Conservation (phyloP, 2,888 invertebrate genomes). For the Leptinotarsa peninsularis region DNA sequence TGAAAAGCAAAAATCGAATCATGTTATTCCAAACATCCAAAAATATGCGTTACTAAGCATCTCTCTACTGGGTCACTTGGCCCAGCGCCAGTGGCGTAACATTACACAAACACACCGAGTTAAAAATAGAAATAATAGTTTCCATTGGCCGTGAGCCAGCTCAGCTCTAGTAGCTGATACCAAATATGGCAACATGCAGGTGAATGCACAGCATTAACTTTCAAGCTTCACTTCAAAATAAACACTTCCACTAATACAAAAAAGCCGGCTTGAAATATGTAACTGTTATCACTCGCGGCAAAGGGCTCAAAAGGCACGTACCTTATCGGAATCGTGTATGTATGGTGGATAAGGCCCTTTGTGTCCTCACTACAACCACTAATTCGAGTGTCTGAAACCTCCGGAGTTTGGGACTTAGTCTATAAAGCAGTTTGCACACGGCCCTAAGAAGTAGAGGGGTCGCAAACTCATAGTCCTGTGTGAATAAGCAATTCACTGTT, state of each 20-base stretch:
- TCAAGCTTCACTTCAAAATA: slow-evolving; percentile 32
- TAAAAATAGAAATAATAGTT: slow-evolving; percentile 64
- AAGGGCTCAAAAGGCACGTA: slow-evolving; percentile 53
- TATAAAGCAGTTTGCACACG: slow-evolving; percentile 74
- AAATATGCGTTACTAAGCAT: slow-evolving; percentile 38
- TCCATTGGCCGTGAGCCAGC: slow-evolving; percentile 55
- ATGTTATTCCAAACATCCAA: slow-evolving; percentile 28
- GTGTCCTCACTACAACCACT: slow-evolving; percentile 72
- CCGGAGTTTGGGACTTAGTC: slow-evolving; percentile 69
- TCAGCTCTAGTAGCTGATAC: slow-evolving; percentile 49
- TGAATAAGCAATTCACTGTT: slow-evolving; percentile 68
- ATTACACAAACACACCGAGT: slow-evolving; percentile 59
- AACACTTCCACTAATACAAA: slow-evolving; percentile 31
- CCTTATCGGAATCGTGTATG: slow-evolving; percentile 65
- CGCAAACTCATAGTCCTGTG: slow-evolving; percentile 52
- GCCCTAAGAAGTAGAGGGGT: slow-evolving; percentile 63
- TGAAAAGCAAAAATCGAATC: background rate
- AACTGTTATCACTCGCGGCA: slow-evolving; percentile 46
- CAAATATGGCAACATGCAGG: slow-evolving; percentile 57
- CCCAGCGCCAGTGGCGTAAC: slow-evolving; percentile 60
- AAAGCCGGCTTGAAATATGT: slow-evolving; percentile 27
- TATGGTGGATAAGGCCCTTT: slow-evolving; percentile 61
- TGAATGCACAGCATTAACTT: slow-evolving; percentile 28
- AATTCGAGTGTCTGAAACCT: slow-evolving; percentile 70
- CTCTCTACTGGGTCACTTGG: slow-evolving; percentile 62